Percentiles rank a stretch among this genome's conserved stretches.
phyloP scores from a whole-genome alignment of 2,797 vertebrate species.

The Carcharodon carcharias region DNA sequence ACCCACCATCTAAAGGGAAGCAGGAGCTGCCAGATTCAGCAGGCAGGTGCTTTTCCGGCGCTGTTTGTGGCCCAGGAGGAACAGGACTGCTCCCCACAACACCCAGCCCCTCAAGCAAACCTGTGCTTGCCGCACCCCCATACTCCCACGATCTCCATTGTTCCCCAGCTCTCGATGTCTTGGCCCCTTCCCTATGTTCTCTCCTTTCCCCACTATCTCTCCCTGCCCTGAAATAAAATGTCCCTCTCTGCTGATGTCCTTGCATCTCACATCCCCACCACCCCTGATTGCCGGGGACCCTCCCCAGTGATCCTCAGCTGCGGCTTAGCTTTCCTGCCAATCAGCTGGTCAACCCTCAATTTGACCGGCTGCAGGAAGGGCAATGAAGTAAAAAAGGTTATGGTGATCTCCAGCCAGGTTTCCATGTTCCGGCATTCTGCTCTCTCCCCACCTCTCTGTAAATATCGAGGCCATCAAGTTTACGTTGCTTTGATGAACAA shows the following conservation, averaged over 20 bases:
- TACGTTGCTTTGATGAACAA: background rate
- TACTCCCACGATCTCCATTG: background rate
- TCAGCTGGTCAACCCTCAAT: background rate
- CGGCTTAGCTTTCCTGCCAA: background rate
- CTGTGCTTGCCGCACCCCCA: background rate
- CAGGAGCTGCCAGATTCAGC: background rate
- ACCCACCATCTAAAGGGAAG: background rate
- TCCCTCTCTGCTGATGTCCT: background rate
- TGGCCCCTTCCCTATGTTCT: too few species aligned
- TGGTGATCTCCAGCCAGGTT: background rate
- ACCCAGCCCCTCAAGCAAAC: background rate
- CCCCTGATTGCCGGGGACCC: background rate
- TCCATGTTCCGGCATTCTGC: background rate
- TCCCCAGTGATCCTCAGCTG: background rate
- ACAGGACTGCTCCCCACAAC: background rate
- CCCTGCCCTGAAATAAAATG: too few species aligned
- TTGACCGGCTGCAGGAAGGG: background rate
- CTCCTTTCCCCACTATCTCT: background rate
- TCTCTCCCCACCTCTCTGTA: background rate
- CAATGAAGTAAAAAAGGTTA: background rate
- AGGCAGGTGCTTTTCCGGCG: background rate
- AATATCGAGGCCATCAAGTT: background rate
- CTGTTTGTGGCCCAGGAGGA: background rate
- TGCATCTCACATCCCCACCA: background rate
- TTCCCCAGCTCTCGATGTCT: background rate